phyloP scores from a whole-genome alignment of 2,888 invertebrate species.

The Tupiocoris notatus region DNA sequence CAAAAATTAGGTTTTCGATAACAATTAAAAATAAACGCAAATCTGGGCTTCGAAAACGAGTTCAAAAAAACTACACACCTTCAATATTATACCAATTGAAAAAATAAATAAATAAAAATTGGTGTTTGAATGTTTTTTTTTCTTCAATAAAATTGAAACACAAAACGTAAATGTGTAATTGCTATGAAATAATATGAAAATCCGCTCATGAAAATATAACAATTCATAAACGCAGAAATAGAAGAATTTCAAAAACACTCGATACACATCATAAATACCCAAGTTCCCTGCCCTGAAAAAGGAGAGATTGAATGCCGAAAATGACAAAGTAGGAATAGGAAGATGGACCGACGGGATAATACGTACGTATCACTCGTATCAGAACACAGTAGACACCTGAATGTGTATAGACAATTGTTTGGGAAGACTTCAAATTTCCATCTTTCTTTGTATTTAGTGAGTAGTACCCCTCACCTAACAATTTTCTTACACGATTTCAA shows the following conservation, averaged over 20 bases:
- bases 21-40: too few species aligned
- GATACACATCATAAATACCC: neutral
- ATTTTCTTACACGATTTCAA: neutral
- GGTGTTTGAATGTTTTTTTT: too few species aligned
- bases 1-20: too few species aligned
- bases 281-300: neutral
- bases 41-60: too few species aligned
- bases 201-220: neutral
- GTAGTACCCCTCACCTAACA: slow-evolving; percentile 10
- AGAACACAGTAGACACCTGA: slow-evolving; percentile 16
- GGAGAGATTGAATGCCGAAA: neutral
- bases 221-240: neutral
- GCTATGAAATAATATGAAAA: too few species aligned
- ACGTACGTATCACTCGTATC: slow-evolving; percentile 35
- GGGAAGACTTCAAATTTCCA: neutral
- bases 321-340: slow-evolving; percentile 33
- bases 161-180: too few species aligned
- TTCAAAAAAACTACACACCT: too few species aligned
- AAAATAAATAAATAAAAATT: too few species aligned
- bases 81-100: too few species aligned
- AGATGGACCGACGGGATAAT: slow-evolving; percentile 39
- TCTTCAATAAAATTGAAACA: too few species aligned
- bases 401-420: slow-evolving; percentile 17
- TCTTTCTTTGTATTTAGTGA: slow-evolving; percentile 1
- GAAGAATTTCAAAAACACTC: neutral